phyloP scores from a whole-genome alignment of 2,797 vertebrate genomes.

The Sardinella longiceps region DNA sequence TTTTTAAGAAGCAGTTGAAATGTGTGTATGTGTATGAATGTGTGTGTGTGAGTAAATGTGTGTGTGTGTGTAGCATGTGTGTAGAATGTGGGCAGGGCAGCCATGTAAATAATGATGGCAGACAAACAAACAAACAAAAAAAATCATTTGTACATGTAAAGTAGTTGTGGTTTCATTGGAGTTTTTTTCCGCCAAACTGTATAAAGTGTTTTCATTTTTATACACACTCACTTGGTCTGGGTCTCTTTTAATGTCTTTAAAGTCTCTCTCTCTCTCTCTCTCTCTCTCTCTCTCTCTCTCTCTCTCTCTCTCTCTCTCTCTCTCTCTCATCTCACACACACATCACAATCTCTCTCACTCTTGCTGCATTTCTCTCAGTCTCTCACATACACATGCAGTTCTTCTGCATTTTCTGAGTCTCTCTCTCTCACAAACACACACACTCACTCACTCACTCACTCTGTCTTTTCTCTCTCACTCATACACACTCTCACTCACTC shows the following conservation, averaged over 20 bases:
- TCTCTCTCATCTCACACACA: not conserved
- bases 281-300: not conserved
- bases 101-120: slow-evolving; percentile 84
- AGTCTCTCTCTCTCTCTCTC: not conserved
- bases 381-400: not conserved
- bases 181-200: slow-evolving; percentile 86
- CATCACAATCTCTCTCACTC: not conserved
- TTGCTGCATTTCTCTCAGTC: not conserved
- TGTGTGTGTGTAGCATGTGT: slow-evolving; percentile 69
- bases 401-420: not conserved
- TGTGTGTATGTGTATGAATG: slow-evolving; percentile 63
- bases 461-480: not conserved
- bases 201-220: slow-evolving; percentile 95
- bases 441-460: not conserved
- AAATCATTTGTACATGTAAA: slow-evolving; percentile 87
- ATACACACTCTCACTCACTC: too few species aligned
- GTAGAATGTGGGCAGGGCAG: slow-evolving; percentile 66
- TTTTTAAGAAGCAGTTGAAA: slow-evolving; percentile 56
- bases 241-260: not conserved
- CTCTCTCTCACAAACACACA: not conserved
- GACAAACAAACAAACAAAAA: slow-evolving; percentile 49
- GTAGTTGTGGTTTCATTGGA: slow-evolving; percentile 88
- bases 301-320: not conserved
- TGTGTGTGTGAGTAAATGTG: slow-evolving; percentile 68
- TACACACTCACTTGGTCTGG: slow-evolving; percentile 58